Evolutionary conservation across 2,797 vertebrate species (phyloP), one percentile per base, ranked within the genome.

Genomic region (Helarctos malayanus): DNA sequence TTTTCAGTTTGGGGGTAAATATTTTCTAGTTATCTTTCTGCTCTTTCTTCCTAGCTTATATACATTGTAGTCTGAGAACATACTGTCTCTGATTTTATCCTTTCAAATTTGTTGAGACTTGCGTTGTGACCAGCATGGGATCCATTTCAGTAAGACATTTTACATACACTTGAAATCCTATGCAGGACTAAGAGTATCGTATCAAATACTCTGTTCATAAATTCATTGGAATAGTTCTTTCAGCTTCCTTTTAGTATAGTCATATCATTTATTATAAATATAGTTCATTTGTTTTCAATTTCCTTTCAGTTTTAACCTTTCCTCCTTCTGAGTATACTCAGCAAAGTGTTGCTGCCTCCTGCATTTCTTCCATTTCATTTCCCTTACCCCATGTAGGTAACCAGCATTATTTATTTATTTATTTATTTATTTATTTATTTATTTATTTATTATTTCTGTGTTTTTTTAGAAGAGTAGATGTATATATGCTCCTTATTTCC

Each of bases 251-350:
- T 89, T 85, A 57, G 2, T 61, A 8, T 23, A 2, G 1, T 59
- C 32, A 21, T 57, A 25, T 92, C 92, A 63, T 79, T 73, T 73
- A 68, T 71, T 38, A 76, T 63, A 78, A 91, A 93, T 56, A 23
- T 7, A 63, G 8, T 38, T 81, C 41, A n/a, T 79, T 95, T 95
- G 23, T 65, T 95, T 94, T 79, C 19, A 71, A 21, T 45, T 89
- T 90, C 27, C 41, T 87, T 86, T 76, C 2, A 25, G n/a, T 90
- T 59, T 76, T 41, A 78, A 78, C 6, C 65, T 93, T 76, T 76
- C n/a, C 41, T 92, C 23, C n/a, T 81, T 89, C 79, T 14, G 65
- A 90, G 7, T 21, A 27, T 41, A 54, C 59, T 87, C 29, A 83
- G 21, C 83, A 80, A 87, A 78, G 8, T 57, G 7, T 69, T 7